These are phyloP conservation scores for Palythoa grandis DNA, from an alignment of 92 coral and sea anemone genomes.

Conservation along the genomic window DNA sequence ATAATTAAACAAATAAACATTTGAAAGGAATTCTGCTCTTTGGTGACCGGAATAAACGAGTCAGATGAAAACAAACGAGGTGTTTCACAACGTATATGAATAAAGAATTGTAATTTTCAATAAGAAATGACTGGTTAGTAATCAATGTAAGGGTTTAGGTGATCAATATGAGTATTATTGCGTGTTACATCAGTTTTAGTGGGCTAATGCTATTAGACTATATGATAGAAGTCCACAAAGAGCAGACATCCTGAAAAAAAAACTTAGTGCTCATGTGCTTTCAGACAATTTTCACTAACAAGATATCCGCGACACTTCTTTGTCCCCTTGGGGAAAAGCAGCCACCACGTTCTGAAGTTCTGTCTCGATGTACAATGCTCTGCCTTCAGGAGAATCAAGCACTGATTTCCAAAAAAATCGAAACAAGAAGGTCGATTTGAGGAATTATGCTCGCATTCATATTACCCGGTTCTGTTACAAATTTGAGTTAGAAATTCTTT, in stretches of 20 bases:
- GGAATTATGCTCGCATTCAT: not conserved
- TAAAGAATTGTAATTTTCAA: not conserved
- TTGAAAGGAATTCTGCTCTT: conserved; percentile 29
- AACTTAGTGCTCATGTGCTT: not conserved
- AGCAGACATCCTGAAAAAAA: conserved; percentile 4
- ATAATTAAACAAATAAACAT: not conserved
- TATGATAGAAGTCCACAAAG: conserved; percentile 2
- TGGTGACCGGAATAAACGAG: not conserved
- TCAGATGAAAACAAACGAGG: not conserved
- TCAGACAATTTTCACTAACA: conserved; percentile 48
- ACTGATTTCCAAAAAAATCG: conserved; percentile 35
- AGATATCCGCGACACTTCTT: conserved; percentile 83
- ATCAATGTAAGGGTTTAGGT: not conserved
- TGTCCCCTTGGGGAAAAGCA: conserved; percentile 67
- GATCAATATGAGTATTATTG: not conserved
- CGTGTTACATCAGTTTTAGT: not conserved
- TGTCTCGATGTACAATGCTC: conserved; percentile 70
- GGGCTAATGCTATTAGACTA: not conserved
- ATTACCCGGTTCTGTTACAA: too few species aligned
- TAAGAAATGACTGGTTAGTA: not conserved
- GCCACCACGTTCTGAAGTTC: conserved; percentile 64
- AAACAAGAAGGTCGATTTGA: not conserved
- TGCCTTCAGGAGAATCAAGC: conserved; percentile 59
- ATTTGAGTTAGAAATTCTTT: not conserved
- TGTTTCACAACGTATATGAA: not conserved